Conservation (phyloP, 2,113 vertebrate species). For the Origma solitaria region DNA sequence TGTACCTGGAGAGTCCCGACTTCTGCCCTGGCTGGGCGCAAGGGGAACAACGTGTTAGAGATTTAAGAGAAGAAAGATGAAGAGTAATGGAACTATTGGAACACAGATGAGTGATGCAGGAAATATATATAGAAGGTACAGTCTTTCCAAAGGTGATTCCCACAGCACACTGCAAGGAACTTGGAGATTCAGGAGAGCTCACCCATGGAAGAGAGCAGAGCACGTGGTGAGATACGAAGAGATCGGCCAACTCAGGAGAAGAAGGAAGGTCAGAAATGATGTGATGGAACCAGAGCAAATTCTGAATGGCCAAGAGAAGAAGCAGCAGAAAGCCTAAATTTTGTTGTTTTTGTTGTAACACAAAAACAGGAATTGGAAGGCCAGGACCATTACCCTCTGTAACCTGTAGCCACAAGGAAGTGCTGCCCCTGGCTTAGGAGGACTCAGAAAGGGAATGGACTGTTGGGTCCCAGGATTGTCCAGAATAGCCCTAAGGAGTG, state of each 20-base stretch:
- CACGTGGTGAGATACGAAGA: fast-evolving
- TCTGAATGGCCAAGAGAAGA: background rate
- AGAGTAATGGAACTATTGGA: background rate
- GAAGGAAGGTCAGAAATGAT: background rate
- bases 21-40: background rate
- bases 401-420: background rate
- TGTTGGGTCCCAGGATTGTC: background rate
- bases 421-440: background rate
- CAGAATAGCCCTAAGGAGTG: fast-evolving
- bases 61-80: background rate
- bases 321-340: background rate
- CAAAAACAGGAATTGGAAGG: background rate
- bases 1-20: fast-evolving
- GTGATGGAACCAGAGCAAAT: background rate
- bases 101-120: background rate
- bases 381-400: background rate
- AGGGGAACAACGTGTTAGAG: background rate
- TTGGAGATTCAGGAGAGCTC: background rate
- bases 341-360: background rate
- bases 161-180: background rate
- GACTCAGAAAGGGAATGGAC: background rate
- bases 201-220: background rate
- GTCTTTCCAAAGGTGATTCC: background rate
- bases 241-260: background rate
- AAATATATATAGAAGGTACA: fast-evolving